phyloP scores from a whole-genome alignment of 2,113 vertebrate species.

The Tapirus terrestris region DNA sequence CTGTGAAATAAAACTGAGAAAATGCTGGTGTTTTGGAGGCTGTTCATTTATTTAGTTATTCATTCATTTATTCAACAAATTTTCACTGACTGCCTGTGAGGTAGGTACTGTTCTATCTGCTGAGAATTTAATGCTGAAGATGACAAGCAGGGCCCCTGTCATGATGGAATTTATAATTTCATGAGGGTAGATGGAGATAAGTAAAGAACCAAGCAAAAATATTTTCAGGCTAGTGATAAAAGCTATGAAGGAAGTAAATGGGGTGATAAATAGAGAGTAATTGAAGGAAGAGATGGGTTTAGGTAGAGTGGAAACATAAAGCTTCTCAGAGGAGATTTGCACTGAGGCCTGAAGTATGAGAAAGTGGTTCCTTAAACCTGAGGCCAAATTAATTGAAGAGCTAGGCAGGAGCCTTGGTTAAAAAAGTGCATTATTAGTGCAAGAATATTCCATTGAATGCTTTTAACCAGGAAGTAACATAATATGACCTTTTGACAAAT shows the following conservation, averaged over 20 bases:
- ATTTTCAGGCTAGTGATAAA: neutral
- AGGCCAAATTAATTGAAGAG: neutral
- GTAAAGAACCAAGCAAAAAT: neutral
- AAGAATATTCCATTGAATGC: neutral
- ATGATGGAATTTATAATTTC: neutral
- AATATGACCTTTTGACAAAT: neutral
- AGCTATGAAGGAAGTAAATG: neutral
- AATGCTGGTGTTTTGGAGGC: neutral
- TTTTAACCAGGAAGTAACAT: neutral
- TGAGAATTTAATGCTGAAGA: neutral
- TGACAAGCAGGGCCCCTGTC: neutral
- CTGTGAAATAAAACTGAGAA: neutral
- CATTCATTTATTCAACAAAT: conserved; percentile 48
- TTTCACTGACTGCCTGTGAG: neutral
- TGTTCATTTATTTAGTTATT: neutral
- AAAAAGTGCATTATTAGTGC: neutral
- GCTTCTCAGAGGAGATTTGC: neutral
- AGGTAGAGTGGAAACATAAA: neutral
- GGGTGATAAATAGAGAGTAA: neutral
- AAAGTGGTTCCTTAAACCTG: neutral
- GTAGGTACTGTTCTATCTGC: neutral
- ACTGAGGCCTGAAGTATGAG: neutral
- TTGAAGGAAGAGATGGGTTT: neutral
- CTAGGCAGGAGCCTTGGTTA: neutral
- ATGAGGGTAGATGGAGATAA: neutral